Conservation (phyloP, 2,797 vertebrate genomes). For the Alcedo atthis region DNA sequence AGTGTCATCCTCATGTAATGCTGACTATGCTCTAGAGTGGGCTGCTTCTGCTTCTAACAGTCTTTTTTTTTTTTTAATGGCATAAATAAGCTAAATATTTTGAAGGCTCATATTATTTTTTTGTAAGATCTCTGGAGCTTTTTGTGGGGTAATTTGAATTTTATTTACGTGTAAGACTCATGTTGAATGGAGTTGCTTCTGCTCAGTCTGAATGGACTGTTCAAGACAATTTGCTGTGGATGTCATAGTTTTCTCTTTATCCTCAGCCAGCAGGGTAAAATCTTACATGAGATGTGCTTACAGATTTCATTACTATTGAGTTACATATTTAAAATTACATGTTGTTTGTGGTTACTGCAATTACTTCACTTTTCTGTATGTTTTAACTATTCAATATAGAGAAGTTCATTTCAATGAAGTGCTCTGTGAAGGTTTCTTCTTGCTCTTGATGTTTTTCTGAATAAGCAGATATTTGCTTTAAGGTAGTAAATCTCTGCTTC, state of each 20-base stretch:
- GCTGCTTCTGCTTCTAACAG: not conserved
- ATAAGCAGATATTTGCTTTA: not conserved
- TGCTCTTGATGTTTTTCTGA: not conserved
- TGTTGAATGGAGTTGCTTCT: not conserved
- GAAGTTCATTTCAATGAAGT: not conserved
- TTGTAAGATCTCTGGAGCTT: not conserved
- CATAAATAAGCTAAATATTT: not conserved
- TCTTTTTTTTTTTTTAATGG: not conserved
- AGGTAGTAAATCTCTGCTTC: not conserved
- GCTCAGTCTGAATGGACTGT: not conserved
- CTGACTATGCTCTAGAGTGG: not conserved
- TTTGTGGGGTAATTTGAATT: not conserved
- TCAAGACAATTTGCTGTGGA: not conserved
- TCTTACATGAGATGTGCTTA: not conserved
- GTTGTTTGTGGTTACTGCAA: not conserved
- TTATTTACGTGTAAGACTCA: slow-evolving; percentile 4
- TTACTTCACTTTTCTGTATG: not conserved
- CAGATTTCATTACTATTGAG: not conserved
- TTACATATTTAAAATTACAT: not conserved
- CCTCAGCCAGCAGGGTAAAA: not conserved
- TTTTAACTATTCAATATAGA: not conserved
- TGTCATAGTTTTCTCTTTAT: not conserved
- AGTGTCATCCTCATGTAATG: not conserved
- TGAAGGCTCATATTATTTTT: not conserved
- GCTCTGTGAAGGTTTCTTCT: not conserved